Base-by-base conservation (phyloP, 2,113 vertebrate species). In the Corydoras sp. region DNA sequence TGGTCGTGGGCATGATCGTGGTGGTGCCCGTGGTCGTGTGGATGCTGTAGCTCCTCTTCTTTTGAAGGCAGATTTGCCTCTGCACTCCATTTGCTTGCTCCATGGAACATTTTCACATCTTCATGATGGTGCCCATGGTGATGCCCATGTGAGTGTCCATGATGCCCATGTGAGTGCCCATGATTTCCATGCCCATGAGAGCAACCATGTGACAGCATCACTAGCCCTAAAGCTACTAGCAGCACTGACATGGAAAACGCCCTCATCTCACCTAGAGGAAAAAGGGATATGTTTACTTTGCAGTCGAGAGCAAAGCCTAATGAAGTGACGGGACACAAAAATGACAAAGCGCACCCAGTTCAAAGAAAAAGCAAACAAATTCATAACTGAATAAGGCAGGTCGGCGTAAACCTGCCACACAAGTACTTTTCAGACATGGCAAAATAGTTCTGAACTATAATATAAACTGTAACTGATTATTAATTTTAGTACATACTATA, bases 11-110 rank as follows among this genome's bases (percentile, higher is more conserved):
- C 58, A 49, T 76, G 70, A 0, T 9, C 56, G 7, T 78, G 72
- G 1, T 1, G 35, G 18, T 81, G 78, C 0, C 76, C 69, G 48
- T 88, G 83, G 10, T 76, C 80, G 59, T 87, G 86, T 1, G 30
- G 55, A 4, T 65, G 51, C 14, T 59, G 58, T 43, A 63, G 31
- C 59, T 65, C 35, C 13, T 85, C 80, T 50, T 89, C 87, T 18
- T 86, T 81, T 0, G 68, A 7, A 0, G 54, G 0, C 7, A 89
- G 2, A 75, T 91, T 91, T 53, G 89, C 89, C 70, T 88, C 84
- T 0, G 88, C 88, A n/a, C 86, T 90, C 88, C 88, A 91, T 79
- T 91, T 91, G 85, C 87, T 90, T 0, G 89, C 87, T 5, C 89
- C 89, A 0, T 91, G 89, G 67, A 86, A 87, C 87, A 89, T 86